A percentile compares a stretch with the other conserved stretches of the same genome.
These are phyloP conservation scores for Salvelinus alpinus DNA, from an alignment of 2,113 vertebrate genomes.

Conservation along the genomic window DNA sequence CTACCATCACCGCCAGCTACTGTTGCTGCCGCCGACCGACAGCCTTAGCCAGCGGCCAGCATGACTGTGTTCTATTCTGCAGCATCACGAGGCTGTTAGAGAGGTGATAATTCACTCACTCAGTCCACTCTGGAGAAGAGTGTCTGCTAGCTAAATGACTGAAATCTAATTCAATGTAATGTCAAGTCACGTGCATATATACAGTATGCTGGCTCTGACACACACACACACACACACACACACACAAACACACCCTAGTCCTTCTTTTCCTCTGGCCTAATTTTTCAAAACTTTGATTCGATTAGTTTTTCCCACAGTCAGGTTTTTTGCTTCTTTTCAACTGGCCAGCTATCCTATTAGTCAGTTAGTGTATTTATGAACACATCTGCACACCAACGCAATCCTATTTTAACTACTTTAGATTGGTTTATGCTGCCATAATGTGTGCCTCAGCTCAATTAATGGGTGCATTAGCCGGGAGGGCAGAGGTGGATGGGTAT, in stretches of 20 bases:
- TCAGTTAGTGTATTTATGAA: background rate
- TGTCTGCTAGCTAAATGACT: slow-evolving; percentile 19
- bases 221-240: background rate
- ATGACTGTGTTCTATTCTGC: background rate
- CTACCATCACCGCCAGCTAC: background rate
- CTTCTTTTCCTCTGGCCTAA: background rate
- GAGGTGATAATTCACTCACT: background rate
- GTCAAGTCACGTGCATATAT: background rate
- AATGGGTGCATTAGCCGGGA: background rate
- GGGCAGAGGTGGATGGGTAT: background rate
- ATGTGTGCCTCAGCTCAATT: background rate
- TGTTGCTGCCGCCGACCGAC: background rate
- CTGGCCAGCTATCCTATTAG: no score
- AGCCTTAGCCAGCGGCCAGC: background rate
- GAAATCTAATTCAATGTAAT: slow-evolving; percentile 5
- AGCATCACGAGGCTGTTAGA: slow-evolving; percentile 12
- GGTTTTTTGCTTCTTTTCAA: no score
- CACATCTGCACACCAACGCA: background rate
- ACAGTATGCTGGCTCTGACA: background rate
- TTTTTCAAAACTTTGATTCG: slow-evolving; percentile 11
- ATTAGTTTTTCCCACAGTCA: slow-evolving; percentile 21
- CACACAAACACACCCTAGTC: background rate
- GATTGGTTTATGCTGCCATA: background rate
- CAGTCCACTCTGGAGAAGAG: no score
- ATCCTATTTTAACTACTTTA: background rate